A percentile compares a stretch with the other conserved stretches of the same genome.
Evolutionary conservation across 2,113 vertebrate species (phyloP).

Genomic region (Oryzias woworae): DNA sequence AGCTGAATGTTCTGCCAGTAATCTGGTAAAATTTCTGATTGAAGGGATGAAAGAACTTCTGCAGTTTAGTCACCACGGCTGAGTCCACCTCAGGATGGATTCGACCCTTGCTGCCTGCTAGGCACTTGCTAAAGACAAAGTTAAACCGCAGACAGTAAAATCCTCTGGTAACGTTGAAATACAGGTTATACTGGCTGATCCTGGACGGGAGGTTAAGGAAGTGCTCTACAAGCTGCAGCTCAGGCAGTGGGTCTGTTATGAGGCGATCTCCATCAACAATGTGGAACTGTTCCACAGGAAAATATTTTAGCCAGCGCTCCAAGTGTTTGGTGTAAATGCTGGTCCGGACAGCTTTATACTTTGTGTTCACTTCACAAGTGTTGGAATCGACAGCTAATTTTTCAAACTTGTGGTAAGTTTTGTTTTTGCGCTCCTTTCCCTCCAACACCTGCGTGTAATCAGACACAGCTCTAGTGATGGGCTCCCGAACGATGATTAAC

Average conservation of each 20-base stretch:
- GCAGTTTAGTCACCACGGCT: slow-evolving; percentile 89
- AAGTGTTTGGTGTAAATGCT: slow-evolving; percentile 97
- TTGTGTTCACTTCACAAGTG: slow-evolving; percentile 94
- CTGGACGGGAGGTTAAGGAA: slow-evolving; percentile 91
- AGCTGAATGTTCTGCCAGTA: slow-evolving; percentile 93
- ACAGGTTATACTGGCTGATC: slow-evolving; percentile 95
- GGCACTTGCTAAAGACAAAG: slow-evolving; percentile 96
- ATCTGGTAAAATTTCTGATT: slow-evolving; percentile 99
- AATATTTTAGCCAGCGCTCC: slow-evolving; percentile 95
- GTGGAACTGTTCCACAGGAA: slow-evolving; percentile 93
- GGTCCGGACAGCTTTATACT: slow-evolving; percentile 94
- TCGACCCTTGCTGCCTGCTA: slow-evolving; percentile 97
- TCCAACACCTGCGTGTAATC: slow-evolving; percentile 97
- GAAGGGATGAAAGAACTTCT: slow-evolving; percentile 94
- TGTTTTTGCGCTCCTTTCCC: slow-evolving; percentile 95
- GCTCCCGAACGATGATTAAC: slow-evolving; percentile 94
- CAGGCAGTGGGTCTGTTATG: slow-evolving; percentile 91
- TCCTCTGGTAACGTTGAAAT: slow-evolving; percentile 95
- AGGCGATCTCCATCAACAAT: slow-evolving; percentile 94
- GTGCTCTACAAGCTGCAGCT: slow-evolving; percentile 91
- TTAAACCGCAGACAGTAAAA: slow-evolving; percentile 97
- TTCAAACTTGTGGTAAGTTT: slow-evolving; percentile 96
- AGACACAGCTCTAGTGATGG: slow-evolving; percentile 92
- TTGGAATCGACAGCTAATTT: slow-evolving; percentile 88
- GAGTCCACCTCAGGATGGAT: slow-evolving; percentile 92